Conservation (phyloP, 1,140 invertebrate genomes). For the Caenorhabditis remanei region DNA sequence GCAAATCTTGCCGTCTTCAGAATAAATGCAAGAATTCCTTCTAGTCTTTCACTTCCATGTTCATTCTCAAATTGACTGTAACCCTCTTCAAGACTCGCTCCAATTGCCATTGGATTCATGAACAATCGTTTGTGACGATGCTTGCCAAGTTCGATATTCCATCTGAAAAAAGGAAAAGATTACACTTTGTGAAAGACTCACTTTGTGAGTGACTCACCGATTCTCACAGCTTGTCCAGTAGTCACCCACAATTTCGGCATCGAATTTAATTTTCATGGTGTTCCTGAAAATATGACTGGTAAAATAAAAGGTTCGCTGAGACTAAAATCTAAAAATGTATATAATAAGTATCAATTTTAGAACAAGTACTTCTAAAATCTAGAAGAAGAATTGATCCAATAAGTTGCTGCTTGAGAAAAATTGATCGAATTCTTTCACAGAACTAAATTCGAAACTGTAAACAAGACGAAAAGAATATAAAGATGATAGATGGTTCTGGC, state of each 20-base stretch:
- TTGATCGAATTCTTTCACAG: no score
- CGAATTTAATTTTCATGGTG: background rate
- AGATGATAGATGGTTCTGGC: background rate
- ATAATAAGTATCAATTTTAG: no score
- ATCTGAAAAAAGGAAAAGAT: background rate
- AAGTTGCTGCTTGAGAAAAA: no score
- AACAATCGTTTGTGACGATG: constrained; percentile 9
- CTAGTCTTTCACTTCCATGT: background rate
- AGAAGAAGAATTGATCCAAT: no score
- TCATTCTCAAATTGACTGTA: constrained; percentile 19
- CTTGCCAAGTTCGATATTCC: constrained; percentile 25
- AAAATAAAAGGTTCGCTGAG: no score
- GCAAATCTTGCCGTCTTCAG: background rate
- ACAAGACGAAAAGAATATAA: background rate
- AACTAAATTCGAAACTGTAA: background rate
- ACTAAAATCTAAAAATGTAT: no score
- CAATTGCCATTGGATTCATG: background rate
- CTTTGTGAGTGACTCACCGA: background rate
- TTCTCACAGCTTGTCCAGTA: constrained; percentile 8
- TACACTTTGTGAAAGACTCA: no score
- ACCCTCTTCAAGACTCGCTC: constrained; percentile 1
- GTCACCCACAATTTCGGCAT: constrained; percentile 1
- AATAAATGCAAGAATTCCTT: constrained; percentile 6
- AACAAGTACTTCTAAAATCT: no score
- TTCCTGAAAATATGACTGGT: no score